Evolutionary conservation across 2,113 vertebrate species (phyloP), one percentile per base, ranked within the genome.

Genomic region (Beaufortia kweichowensis): DNA sequence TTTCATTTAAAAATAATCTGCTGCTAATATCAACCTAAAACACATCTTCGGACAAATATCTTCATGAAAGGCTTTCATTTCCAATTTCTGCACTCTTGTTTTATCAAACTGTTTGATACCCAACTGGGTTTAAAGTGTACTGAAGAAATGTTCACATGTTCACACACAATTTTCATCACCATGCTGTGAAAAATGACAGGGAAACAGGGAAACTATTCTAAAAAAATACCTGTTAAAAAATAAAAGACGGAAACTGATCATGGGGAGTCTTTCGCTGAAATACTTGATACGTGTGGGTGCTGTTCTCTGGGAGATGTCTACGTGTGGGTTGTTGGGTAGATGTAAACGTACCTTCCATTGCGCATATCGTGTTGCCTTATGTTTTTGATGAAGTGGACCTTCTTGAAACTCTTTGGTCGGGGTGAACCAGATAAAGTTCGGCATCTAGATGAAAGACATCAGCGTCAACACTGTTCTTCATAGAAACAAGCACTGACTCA

Each of bases 351-450:
- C 97, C 97, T 98, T 93, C 97, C 97, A 0, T 95, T 98, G 71
- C 94, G 94, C 68, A 94, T 97, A 76, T 99, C 97, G 0, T 98
- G 96, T 3, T 99, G 97, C 86, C 93, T 84, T 92, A 99, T 96
- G 86, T 94, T 99, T 93, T 98, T 99, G 90, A 98, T 97, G 87
- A 99, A 98, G 91, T 99, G 96, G 88, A 99, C 92, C 92, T 99
- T 99, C 93, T 98, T 99, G 81, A 98, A 98, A 91, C 93, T 98
- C 95, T 97, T 99, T 95, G 96, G 96, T 94, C 96, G 94, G 79
- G 97, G 97, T 77, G 97, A 99, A 94, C 97, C 97, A 78, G 97
- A 99, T 86, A 98, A 92, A 86, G 97, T 99, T 84, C 97, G 91
- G 87, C 97, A 99, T 92, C 97, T 99, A 88, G 88, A 90, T 90